Conservation (phyloP, 2,113 vertebrate genomes). For the Chauna torquata region DNA sequence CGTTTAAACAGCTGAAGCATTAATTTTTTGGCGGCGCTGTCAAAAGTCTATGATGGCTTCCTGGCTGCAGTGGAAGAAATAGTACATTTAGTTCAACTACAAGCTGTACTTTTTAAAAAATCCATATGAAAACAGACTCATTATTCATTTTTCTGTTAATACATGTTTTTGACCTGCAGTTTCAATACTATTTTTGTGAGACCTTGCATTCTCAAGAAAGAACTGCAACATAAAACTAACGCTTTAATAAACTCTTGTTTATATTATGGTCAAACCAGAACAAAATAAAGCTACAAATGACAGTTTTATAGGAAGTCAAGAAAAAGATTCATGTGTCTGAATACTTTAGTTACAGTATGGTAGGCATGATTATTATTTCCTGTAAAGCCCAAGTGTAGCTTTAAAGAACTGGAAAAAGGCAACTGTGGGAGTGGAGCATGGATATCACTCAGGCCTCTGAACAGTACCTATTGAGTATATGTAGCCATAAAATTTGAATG, state of each 20-base stretch:
- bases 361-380: constrained; percentile 57
- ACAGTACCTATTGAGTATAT: neutral
- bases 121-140: constrained; percentile 52
- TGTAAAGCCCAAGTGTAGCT: constrained; percentile 11
- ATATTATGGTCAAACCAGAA: constrained; percentile 37
- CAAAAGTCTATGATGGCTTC: constrained; percentile 43
- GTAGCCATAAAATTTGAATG: neutral
- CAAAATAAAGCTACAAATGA: constrained; percentile 42
- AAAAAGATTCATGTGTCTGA: constrained; percentile 63
- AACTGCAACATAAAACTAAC: neutral
- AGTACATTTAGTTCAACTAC: constrained; percentile 59
- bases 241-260: constrained; percentile 57
- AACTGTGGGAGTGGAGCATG: neutral
- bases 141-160: constrained; percentile 67
- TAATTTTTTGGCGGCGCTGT: constrained; percentile 51
- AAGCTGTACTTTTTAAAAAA: constrained; percentile 12
- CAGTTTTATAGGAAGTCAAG: constrained; percentile 58
- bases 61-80: constrained; percentile 42
- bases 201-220: constrained; percentile 21
- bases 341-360: constrained; percentile 54
- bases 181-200: constrained; percentile 25
- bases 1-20: constrained; percentile 59
- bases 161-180: constrained; percentile 28
- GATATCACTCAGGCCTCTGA: neutral
- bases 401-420: constrained; percentile 19